Conservation (phyloP, 2,113 vertebrate genomes). For the Dasyornis broadbenti region DNA sequence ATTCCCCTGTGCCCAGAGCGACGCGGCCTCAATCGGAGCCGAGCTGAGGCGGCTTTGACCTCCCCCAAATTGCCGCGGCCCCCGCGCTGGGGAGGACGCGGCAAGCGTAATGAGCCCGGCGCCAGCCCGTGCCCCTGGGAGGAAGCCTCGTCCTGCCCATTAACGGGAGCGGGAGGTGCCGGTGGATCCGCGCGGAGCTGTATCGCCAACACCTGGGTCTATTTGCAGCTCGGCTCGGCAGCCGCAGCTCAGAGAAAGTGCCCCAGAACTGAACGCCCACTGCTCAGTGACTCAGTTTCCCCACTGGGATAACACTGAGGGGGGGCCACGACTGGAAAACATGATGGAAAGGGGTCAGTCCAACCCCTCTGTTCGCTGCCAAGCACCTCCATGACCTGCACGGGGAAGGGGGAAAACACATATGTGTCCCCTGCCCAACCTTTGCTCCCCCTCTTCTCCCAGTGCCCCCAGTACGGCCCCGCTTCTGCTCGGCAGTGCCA, state of each 20-base stretch:
- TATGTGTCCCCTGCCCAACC: background rate
- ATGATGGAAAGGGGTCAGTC: accelerated
- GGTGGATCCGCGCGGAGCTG: background rate
- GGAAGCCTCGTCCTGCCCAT: background rate
- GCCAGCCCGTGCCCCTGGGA: background rate
- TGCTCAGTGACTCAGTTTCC: background rate
- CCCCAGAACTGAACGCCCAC: accelerated
- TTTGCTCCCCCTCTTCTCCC: background rate
- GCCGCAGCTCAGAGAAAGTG: background rate
- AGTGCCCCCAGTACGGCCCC: background rate
- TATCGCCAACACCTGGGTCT: accelerated
- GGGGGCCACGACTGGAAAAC: accelerated
- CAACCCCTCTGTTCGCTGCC: background rate
- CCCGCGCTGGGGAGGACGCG: background rate
- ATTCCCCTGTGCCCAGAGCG: background rate
- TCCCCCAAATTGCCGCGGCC: constrained; percentile 22
- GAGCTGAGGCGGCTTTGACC: constrained; percentile 29
- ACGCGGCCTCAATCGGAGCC: constrained; percentile 22
- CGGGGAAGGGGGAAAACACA: accelerated
- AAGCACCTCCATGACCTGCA: accelerated
- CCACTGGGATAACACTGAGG: accelerated
- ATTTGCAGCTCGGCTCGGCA: background rate
- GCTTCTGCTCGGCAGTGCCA: accelerated
- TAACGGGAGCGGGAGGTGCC: background rate
- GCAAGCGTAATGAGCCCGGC: background rate